phyloP scores from a whole-genome alignment of 2,888 invertebrate genomes.

The Philopedon plagiatum region DNA sequence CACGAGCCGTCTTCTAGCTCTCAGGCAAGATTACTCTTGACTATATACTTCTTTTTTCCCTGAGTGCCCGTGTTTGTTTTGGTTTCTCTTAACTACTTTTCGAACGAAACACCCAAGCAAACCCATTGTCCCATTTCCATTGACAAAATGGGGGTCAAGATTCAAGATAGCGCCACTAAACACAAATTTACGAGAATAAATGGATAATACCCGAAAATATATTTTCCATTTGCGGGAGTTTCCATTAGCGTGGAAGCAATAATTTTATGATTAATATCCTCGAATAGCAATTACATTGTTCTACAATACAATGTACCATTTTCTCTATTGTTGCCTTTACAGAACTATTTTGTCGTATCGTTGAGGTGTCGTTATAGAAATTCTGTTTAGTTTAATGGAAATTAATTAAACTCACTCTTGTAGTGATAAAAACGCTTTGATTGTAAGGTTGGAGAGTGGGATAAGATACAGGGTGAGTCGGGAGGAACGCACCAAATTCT shows the following conservation, averaged over 20 bases:
- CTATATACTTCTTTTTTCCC: no score
- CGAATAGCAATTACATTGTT: slow-evolving; percentile 46
- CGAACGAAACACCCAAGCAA: no score
- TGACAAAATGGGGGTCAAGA: slow-evolving; percentile 33
- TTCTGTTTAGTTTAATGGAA: background rate
- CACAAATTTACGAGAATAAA: slow-evolving; percentile 28
- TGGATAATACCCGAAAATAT: slow-evolving; percentile 31
- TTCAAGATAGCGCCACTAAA: slow-evolving; percentile 26
- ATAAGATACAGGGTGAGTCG: no score
- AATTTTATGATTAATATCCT: slow-evolving; percentile 50
- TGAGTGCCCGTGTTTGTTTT: no score
- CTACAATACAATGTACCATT: slow-evolving; percentile 41
- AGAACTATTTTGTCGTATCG: slow-evolving; percentile 35
- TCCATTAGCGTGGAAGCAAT: slow-evolving; percentile 48
- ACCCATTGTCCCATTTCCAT: slow-evolving; percentile 1
- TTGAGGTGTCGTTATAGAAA: slow-evolving; percentile 15
- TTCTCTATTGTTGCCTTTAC: slow-evolving; percentile 41
- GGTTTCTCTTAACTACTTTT: no score
- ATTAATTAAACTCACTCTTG: slow-evolving; percentile 4
- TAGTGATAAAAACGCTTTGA: background rate
- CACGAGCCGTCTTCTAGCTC: no score
- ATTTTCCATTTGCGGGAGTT: slow-evolving; percentile 39
- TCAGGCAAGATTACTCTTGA: no score
- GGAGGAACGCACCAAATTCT: no score
- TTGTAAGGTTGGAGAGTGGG: no score